These are phyloP conservation scores for Saturnia pavonia DNA, from an alignment of 2,888 invertebrate genomes.

Conservation along the genomic window DNA sequence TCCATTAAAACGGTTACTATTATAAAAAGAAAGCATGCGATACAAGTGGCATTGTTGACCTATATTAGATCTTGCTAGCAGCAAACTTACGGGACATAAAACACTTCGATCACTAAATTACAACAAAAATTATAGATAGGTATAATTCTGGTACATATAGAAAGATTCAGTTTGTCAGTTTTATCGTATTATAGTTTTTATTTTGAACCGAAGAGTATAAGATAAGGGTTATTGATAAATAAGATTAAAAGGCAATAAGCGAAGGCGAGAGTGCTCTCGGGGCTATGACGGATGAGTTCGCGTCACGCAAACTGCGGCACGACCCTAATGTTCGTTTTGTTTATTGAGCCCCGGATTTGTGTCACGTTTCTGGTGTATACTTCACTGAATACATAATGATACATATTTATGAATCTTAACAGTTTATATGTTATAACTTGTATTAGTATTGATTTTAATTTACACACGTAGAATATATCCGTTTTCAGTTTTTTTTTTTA, in stretches of 20 bases:
- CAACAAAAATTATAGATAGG: background rate
- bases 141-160: too few species aligned
- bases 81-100: background rate
- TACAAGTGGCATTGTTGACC: too few species aligned
- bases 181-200: background rate
- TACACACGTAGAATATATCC: background rate
- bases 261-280: conserved; percentile 40
- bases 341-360: conserved; percentile 60
- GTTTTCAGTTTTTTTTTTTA: background rate
- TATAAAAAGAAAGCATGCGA: too few species aligned
- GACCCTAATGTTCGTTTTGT: conserved; percentile 47
- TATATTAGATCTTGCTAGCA: too few species aligned
- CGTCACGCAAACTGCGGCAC: conserved; percentile 42
- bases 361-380: conserved; percentile 57
- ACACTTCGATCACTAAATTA: background rate
- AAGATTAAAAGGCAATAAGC: conserved; percentile 20
- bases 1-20: too few species aligned
- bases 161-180: too few species aligned
- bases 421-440: background rate
- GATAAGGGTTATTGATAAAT: conserved; percentile 19
- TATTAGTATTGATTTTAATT: background rate
- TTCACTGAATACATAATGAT: conserved; percentile 59
- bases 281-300: conserved; percentile 48
- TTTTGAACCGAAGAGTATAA: background rate
- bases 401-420: conserved; percentile 38